Conservation (phyloP, 2,797 vertebrate genomes). For the Sebastes vulpes region DNA sequence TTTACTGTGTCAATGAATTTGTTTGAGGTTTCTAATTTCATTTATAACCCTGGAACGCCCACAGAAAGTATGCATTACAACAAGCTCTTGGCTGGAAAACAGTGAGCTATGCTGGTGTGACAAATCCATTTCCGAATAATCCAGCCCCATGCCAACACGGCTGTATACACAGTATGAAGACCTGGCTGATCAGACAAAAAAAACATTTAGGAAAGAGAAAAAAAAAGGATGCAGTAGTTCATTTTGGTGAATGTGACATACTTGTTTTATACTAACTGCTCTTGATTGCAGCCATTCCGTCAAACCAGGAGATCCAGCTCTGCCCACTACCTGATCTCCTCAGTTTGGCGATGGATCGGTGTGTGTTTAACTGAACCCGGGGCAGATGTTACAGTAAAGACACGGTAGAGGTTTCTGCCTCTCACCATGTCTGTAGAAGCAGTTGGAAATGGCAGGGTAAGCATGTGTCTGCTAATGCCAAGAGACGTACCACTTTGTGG, state of each 20-base stretch:
- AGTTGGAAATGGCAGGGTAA: conserved; percentile 63
- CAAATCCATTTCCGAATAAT: conserved; percentile 6
- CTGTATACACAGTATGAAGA: not conserved
- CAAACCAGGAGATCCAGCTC: conserved; percentile 8
- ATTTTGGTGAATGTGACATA: not conserved
- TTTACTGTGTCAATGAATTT: not conserved
- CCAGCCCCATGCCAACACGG: not conserved
- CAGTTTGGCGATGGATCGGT: conserved; percentile 9
- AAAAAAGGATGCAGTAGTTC: not conserved
- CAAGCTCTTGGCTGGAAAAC: not conserved
- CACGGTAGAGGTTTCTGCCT: conserved; percentile 31
- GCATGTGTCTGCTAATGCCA: conserved; percentile 69
- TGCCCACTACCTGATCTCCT: conserved; percentile 12
- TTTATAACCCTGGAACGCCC: conserved; percentile 9
- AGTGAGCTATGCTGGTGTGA: conserved; percentile 2
- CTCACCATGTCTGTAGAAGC: conserved; percentile 49
- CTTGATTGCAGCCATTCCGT: not conserved
- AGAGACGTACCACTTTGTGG: conserved; percentile 74
- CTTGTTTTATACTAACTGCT: not conserved
- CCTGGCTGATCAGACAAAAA: not conserved
- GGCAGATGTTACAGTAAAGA: conserved; percentile 65
- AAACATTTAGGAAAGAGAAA: not conserved
- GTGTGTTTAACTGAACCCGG: conserved; percentile 28
- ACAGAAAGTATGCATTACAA: conserved; percentile 3
- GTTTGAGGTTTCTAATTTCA: conserved; percentile 7